A percentile compares a stretch with the other conserved stretches of the same genome.
These are phyloP conservation scores for Patella depressa DNA, from an alignment of 2,888 invertebrate genomes.

Conservation along the genomic window DNA sequence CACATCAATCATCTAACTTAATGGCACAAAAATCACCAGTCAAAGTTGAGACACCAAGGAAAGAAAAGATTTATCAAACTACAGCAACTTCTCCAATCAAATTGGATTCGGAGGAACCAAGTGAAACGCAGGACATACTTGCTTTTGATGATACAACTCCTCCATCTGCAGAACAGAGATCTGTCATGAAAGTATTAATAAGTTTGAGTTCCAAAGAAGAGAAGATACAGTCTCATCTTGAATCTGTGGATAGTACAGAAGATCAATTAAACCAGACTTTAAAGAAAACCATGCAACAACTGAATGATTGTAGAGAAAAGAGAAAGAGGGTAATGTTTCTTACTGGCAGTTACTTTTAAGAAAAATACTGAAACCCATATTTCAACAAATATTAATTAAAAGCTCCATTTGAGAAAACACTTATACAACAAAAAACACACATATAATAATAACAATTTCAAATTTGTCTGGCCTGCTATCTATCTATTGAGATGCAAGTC, in stretches of 20 bases:
- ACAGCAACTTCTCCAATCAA: not conserved
- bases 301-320: conserved; percentile 10
- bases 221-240: conserved; percentile 42
- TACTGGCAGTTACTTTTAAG: too few relatives aligned
- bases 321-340: conserved; percentile 15
- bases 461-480: too few relatives aligned
- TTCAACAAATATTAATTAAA: too few relatives aligned
- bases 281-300: conserved; percentile 43
- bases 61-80: not conserved
- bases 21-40: not conserved
- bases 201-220: conserved; percentile 53
- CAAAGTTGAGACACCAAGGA: not conserved
- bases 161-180: not conserved
- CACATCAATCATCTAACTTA: not conserved
- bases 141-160: too few relatives aligned
- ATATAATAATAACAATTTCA: too few relatives aligned
- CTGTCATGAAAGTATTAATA: conserved; percentile 48
- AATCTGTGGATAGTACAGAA: conserved; percentile 41
- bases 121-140: not conserved
- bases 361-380: too few relatives aligned
- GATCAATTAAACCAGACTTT: conserved; percentile 42
- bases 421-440: too few relatives aligned
- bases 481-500: too few relatives aligned
- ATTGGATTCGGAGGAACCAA: not conserved
- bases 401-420: too few relatives aligned